Base-by-base conservation (phyloP, 2,113 vertebrate species). In the Chlamydotis undulata region DNA sequence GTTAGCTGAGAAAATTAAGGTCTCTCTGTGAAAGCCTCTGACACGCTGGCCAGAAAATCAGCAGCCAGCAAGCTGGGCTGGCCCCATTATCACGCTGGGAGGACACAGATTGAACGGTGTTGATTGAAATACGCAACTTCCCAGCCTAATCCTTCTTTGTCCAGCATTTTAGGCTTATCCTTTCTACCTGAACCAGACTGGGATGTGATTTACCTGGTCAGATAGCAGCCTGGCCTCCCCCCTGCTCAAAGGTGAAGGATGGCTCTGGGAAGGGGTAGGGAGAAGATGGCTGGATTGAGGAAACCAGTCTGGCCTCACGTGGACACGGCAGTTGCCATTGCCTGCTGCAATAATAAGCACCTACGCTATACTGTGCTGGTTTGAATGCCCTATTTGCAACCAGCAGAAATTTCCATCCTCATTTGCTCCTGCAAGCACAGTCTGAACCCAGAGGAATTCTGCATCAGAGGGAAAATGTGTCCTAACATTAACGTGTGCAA, bases 401-500 rank as follows among this genome's bases (percentile, higher is more conserved):
- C 14, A 5, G 68, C 7, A 80, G 52, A 89, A 84, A 71, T 73
- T 64, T 65, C 74, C 41, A 64, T 64, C 35, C 83, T 19, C 14
- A 10, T 56, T 24, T 53, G 3, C 24, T n/a, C 60, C 56, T 79
- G 33, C 33, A 81, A 90, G 14, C 39, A 83, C 43, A 90, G 45
- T 17, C 49, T 82, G 61, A 76, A 61, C 74, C 35, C 31, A 75
- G 33, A 60, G 19, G 83, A 91, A 67, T 82, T 94, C 77, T 87
- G 26, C 69, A 56, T 50, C 39, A 75, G 77, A 91, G 64, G 1
- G 0, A 87, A 96, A 96, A 79, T 52, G 89, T 59, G 26, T 81
- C 19, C 41, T 65, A 87, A 89, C 25, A 50, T 76, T 57, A 93
- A 90, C 69, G 69, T 16, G 49, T 35, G 61, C 77, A 91, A 89